These are phyloP conservation scores for Panthera uncia DNA, from an alignment of 2,113 vertebrate genomes.

Conservation along the genomic window DNA sequence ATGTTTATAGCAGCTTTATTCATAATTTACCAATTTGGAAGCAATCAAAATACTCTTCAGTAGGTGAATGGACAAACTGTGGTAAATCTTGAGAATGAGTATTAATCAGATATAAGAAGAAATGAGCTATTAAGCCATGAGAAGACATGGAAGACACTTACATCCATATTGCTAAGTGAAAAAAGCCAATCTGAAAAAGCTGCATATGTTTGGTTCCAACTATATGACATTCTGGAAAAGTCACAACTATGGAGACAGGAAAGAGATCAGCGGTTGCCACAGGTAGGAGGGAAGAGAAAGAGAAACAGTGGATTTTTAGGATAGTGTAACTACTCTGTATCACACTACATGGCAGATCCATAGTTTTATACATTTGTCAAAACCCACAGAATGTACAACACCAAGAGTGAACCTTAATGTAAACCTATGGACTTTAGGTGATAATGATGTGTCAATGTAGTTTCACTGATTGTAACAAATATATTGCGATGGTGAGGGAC, in stretches of 20 bases:
- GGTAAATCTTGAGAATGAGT: neutral
- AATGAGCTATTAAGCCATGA: neutral
- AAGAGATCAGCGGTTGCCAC: neutral
- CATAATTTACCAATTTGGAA: neutral
- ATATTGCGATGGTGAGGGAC: neutral
- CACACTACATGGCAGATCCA: neutral
- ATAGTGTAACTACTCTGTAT: neutral
- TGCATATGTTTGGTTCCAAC: neutral
- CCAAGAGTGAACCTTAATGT: neutral
- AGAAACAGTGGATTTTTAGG: neutral
- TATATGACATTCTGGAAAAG: neutral
- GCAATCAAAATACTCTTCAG: neutral
- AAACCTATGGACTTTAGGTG: neutral
- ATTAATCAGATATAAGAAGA: neutral
- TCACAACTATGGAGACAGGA: neutral
- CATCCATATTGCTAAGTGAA: neutral
- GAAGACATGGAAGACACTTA: neutral
- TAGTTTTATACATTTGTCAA: neutral
- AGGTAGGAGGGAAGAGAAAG: neutral
- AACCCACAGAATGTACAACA: neutral
- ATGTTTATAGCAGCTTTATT: neutral
- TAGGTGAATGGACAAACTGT: neutral
- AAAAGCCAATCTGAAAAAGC: neutral
- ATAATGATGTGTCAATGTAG: neutral
- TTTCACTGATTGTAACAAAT: neutral